Base-by-base conservation (phyloP, 2,888 invertebrate genomes). In the Limnephilus rhombicus region DNA sequence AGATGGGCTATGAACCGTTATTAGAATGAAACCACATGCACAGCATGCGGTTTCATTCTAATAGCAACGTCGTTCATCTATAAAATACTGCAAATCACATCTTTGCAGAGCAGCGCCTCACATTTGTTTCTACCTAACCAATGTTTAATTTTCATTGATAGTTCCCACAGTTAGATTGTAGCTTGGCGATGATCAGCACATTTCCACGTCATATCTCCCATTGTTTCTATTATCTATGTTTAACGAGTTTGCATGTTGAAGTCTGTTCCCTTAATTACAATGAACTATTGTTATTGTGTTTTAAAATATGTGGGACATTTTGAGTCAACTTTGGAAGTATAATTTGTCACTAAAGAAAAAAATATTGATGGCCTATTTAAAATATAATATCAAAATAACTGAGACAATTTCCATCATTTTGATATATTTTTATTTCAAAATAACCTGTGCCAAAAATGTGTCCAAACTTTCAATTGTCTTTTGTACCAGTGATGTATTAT, bases 381-480 rank as follows among this genome's bases (percentile, higher is more conserved):
- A 83, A 83, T 83, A 83, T 41, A 83, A 37, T 83, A 24, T 83
- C 83, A 34, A 83, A 83, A n/a, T 83, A 15, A 83, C 37, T 18
- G 15, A 68, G 83, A 34, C 83, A 37, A 41, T 37, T 37, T 83
- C 18, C 37, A 34, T 37, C 83, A 83, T 37, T 83, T 83, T 31
- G 37, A 31, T 83, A 18, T 37, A 31, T 82, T 18, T 68, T 68
- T 34, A 24, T 83, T 83, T 83, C 24, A 34, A 31, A 13, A 83
- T 37, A 87, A 87, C 45, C 86, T 45, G 86, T 87, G 86, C 86
- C 86, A 87, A 87, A 87, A 18, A 53, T 87, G 68, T 68, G 68
- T 68, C 68, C 68, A 68, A 68, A 87, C 45, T 87, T 87, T 87
- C 49, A 49, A 45, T 37, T 49, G 31, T 87, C 86, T 49, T 83